A percentile compares a stretch with the other conserved stretches of the same genome.
Conservation (phyloP, 2,888 invertebrate genomes). For the Petrophora chlorosata region DNA sequence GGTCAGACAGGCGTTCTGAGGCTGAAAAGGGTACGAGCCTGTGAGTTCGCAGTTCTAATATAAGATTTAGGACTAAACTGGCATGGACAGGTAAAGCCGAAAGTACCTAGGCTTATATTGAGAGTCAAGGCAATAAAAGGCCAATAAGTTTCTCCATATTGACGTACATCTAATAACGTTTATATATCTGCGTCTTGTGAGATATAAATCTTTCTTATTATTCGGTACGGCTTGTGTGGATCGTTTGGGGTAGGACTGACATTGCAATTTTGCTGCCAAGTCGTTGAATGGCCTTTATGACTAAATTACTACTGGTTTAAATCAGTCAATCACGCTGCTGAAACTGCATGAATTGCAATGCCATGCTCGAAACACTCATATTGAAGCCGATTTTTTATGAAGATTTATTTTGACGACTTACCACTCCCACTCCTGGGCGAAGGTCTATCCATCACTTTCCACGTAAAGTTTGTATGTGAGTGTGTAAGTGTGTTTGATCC, state of each 20-base stretch:
- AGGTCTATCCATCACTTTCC: no score
- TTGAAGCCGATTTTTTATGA: no score
- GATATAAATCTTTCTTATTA: conserved; percentile 20
- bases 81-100: conserved; percentile 23
- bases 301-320: no score
- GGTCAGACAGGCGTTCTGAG: conserved; percentile 17
- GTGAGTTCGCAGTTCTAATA: conserved; percentile 24
- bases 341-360: no score
- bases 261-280: conserved; percentile 2
- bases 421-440: no score
- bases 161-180: conserved; percentile 22
- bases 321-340: no score
- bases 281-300: no score
- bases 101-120: conserved; percentile 23
- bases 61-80: conserved; percentile 29
- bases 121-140: conserved; percentile 28
- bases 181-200: conserved; percentile 12
- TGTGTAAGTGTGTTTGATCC: no score
- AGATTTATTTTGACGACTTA: no score
- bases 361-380: no score
- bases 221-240: conserved; percentile 1
- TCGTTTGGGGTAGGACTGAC: conserved; percentile 9
- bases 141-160: conserved; percentile 33
- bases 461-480: no score
- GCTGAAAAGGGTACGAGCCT: conserved; percentile 25